Conservation (phyloP, 2,888 invertebrate species). For the Synanthedon andrenaeformis region DNA sequence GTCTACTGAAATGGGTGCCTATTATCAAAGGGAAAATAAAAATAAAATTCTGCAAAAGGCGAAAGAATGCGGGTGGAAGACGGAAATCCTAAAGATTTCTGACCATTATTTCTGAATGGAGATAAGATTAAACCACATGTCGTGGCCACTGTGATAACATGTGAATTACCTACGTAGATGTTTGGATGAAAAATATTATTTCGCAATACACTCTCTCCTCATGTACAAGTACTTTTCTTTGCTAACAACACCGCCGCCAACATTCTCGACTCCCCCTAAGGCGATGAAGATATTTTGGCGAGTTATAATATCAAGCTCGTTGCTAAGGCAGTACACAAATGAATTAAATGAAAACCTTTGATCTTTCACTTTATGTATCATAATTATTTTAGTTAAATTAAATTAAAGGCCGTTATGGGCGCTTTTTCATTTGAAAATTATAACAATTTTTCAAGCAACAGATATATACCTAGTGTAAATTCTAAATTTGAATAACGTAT, state of each 20-base stretch:
- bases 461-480: no score
- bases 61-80: slow-evolving; percentile 8
- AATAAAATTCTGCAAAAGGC: slow-evolving; percentile 2
- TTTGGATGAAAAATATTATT: slow-evolving; percentile 2
- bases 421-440: no score
- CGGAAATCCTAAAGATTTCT: slow-evolving; percentile 22
- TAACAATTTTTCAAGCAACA: no score
- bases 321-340: not conserved
- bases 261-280: not conserved
- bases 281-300: not conserved
- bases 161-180: slow-evolving; percentile 4
- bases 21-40: slow-evolving; percentile 5
- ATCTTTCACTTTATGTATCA: not conserved
- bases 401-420: no score
- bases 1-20: slow-evolving; percentile 1
- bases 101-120: slow-evolving; percentile 21
- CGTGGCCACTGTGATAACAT: slow-evolving; percentile 14
- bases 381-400: no score
- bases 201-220: not conserved
- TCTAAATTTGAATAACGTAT: no score
- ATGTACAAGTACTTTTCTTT: not conserved
- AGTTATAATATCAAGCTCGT: not conserved
- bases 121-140: slow-evolving; percentile 20
- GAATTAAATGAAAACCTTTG: not conserved
- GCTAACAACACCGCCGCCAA: not conserved